Conservation (phyloP, 2,113 vertebrate species). For the Neolamprologus sp. region DNA sequence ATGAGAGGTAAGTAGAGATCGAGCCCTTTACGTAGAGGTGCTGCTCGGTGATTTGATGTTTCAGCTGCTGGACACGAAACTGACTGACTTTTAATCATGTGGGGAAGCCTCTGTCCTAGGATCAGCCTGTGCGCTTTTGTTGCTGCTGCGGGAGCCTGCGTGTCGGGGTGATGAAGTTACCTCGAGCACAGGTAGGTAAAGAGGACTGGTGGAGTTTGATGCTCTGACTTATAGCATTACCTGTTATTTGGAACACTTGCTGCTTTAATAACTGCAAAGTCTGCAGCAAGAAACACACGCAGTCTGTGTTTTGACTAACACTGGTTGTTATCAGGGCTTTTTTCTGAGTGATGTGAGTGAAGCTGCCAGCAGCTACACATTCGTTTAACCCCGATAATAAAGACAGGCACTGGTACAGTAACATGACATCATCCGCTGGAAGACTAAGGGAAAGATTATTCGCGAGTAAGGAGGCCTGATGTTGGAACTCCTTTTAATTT, state of each 20-base stretch:
- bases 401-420: background rate
- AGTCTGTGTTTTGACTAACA: background rate
- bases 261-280: background rate
- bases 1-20: conserved; percentile 53
- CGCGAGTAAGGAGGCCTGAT: background rate
- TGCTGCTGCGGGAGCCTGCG: conserved; percentile 30
- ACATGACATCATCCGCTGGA: background rate
- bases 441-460: background rate
- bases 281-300: background rate
- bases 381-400: background rate
- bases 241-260: background rate
- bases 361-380: background rate
- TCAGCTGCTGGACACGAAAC: background rate
- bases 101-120: conserved; percentile 38
- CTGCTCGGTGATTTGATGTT: background rate
- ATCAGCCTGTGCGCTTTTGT: conserved; percentile 23
- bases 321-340: background rate
- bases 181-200: conserved; percentile 43
- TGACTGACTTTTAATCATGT: background rate
- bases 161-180: conserved; percentile 41
- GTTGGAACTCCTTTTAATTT: background rate
- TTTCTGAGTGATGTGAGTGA: background rate
- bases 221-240: background rate
- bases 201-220: background rate
- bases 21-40: background rate